phyloP scores from a whole-genome alignment of 2,888 invertebrate genomes.

The Colletes collaris region DNA sequence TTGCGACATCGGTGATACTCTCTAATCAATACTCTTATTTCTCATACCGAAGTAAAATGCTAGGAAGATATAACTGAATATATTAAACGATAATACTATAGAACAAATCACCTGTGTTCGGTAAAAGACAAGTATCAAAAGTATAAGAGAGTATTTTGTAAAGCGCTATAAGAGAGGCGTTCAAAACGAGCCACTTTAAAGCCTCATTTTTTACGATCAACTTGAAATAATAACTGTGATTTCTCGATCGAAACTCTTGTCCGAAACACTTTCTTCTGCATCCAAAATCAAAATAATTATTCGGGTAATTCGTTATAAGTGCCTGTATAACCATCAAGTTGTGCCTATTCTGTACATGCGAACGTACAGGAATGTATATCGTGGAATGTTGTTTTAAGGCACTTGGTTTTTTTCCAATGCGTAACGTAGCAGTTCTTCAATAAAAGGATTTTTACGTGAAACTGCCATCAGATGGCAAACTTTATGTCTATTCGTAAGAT shows the following conservation, averaged over 20 bases:
- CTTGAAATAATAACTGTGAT: no score
- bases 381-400: conserved; percentile 31
- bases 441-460: neutral
- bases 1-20: no score
- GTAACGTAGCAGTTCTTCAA: neutral
- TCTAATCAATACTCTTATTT: no score
- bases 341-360: neutral
- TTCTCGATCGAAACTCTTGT: no score
- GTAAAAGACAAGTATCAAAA: neutral
- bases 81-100: no score
- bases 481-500: neutral
- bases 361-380: conserved; percentile 28
- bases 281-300: conserved; percentile 8
- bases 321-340: conserved; percentile 19
- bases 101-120: no score
- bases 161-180: no score
- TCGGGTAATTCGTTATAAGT: neutral
- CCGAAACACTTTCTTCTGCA: neutral
- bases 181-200: no score
- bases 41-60: no score
- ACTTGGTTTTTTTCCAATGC: conserved; percentile 22
- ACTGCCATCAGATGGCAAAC: neutral
- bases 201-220: no score
- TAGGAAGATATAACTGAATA: no score
- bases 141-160: neutral